Evolutionary conservation across 2,888 invertebrate genomes (phyloP), one percentile per base, ranked within the genome.

Genomic region (Notodonta ziczac): DNA sequence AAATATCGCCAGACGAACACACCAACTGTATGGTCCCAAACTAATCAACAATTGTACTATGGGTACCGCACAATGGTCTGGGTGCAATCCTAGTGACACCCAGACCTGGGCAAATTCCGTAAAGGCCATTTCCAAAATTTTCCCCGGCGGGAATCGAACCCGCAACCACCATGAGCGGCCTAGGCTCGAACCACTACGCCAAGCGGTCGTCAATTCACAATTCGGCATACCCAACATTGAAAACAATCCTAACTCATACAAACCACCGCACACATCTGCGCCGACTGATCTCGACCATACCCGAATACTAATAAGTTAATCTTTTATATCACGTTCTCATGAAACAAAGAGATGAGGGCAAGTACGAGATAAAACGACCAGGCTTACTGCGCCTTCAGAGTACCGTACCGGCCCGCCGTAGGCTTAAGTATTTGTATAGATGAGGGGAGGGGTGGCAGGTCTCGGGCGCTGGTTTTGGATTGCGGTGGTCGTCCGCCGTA

Each of bases 241-340:
- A 51, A 51, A 51, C 9, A 51, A 32, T 52, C 13, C 32, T 32
- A 12, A 32, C 24, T 32, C 54, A n/a, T 4, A 14, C 54, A 13
- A 8, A 54, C 39, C 73, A 63, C 79, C 81, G 79, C 84, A 84
- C 86, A 84, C 89, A 87, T 82, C 80, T 80, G 78, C 78, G 80
- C 81, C 80, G 79, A 81, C 85, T 82, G 81, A 86, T 85, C 85
- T 85, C 72, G 62, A 67, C 72, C 84, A 84, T 83, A 72, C 79
- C 79, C 78, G 93, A 91, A 93, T 93, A 93, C 91, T 93, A 93
- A 93, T 91, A 90, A 90, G 89, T 89, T 92, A 90, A 93, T 91
- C 92, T 93, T 91, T 92, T 91, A 91, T 89, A 92, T 91, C 90
- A 87, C 88, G 87, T 89, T 90, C 87, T 90, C 86, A 86, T 90